Base-by-base conservation (phyloP, 2,888 invertebrate genomes). In the Papilio gigon region DNA sequence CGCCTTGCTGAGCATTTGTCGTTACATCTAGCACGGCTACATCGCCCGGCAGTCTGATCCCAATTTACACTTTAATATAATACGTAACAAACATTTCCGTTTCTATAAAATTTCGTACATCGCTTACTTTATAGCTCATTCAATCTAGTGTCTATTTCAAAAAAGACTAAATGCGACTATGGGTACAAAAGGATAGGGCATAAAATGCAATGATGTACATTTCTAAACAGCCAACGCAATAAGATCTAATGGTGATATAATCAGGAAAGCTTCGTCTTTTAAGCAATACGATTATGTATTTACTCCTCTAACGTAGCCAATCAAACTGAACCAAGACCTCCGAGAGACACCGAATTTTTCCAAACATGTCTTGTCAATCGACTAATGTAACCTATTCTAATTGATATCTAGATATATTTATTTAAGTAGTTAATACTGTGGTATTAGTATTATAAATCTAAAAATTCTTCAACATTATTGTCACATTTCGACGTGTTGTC, bases 1-100 rank as follows among this genome's bases (percentile, higher is more conserved):
- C 63, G 58, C 42, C n/a, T 58, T 44, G 47, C 11, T 42, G 22
- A 58, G 35, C 14, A 59, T 58, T 64, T 66, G 59, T 58, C 68
- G 58, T 58, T 42, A 64, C 58, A 59, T 64, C 47, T 40, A 30
- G 40, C 44, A 44, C 44, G 42, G 42, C 42, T 20, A 42, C 17
- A 20, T 9, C n/a, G 9, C 40, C 4, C 33, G 8, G 27, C 11
- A 4, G 58, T 63, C n/a, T 63, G n/a, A 63, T 63, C 62, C 9
- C 40, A 62, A 62, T 40, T 56, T 22, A 42, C 25, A 14, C 9
- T 59, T 33, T 47, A 47, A 65, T 33, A 33, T 35, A 33, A 50
- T 42, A 37, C 37, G 37, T 53, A 11, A 40, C 50, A 35, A 35
- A 35, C 11, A 11, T 11, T 35, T 35, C 11, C 9, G 33, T 35